phyloP scores from a whole-genome alignment of 2,797 vertebrate species.

The Sebastes reedi region DNA sequence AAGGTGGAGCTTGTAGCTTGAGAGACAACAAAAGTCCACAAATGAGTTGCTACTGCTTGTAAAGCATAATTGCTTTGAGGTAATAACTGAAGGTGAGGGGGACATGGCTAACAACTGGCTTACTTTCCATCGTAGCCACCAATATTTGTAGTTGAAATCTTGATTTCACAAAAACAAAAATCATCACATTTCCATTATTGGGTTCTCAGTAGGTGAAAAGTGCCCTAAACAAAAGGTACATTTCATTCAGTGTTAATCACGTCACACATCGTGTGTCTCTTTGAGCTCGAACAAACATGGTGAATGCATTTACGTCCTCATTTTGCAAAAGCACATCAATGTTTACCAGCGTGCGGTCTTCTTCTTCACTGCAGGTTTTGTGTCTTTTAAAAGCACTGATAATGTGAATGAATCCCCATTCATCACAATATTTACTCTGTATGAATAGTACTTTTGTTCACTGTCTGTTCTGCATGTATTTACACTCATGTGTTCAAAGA shows the following conservation, averaged over 20 bases:
- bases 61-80: not conserved
- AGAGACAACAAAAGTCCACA: too few species aligned
- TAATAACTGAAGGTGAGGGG: not conserved
- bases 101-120: too few species aligned
- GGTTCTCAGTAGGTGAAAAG: not conserved
- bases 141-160: not conserved
- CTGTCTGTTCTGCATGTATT: not conserved
- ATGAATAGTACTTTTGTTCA: not conserved
- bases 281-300: not conserved
- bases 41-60: not conserved
- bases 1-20: too few species aligned
- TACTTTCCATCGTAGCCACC: too few species aligned
- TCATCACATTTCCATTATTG: not conserved
- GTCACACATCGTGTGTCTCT: not conserved
- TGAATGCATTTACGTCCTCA: not conserved
- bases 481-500: not conserved
- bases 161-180: not conserved
- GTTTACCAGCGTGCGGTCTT: not conserved
- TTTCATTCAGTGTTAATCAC: not conserved
- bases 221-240: not conserved
- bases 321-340: not conserved
- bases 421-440: not conserved
- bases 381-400: not conserved
- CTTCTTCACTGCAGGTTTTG: not conserved
- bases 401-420: not conserved